Base-by-base conservation (phyloP, 2,113 vertebrate species). In the Garra rufa region DNA sequence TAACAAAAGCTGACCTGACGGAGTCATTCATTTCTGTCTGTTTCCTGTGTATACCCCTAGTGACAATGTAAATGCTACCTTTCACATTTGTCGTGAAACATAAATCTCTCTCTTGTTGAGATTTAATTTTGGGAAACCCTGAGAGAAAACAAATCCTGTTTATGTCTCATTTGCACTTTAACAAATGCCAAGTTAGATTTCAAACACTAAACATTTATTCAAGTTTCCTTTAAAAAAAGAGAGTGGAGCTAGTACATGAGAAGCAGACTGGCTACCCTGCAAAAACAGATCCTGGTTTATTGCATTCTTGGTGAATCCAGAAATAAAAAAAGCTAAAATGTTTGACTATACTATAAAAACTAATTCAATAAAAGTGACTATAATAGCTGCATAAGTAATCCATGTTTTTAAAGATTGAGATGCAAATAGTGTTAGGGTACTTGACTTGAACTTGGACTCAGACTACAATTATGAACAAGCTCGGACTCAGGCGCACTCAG, bases 61-160 rank as follows among this genome's bases (percentile, higher is more conserved):
- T 57, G 65, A 81, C 41, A 50, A 14, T 48, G n/a, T 81, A 67
- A 61, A 81, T 48, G 15, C 43, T 63, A 26, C 38, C 48, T 50
- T 9, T 75, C 73, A 73, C n/a, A n/a, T n/a, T 26, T 81, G 30
- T 34, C 21, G 55, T 50, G 21, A 28, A 50, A 26, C n/a, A 71
- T 41, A 30, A 82, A 38, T 28, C 43, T 75, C 44, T 75, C 46
- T 69, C 30, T 38, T 46, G 21, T 43, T 41, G 11, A 82, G 67
- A 57, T 71, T 82, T 55, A 57, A 73, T 82, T 57, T 75, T 28
- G 46, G 24, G 9, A 74, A 74, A 74, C 43, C 71, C 71, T 71
- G 50, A 71, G n/a, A 55, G 65, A 14, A 59, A 82, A 57, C 30
- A 13, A 82, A 75, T 50, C 44, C 71, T 17, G 24, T 19, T 50